phyloP scores from a whole-genome alignment of 2,888 invertebrate species.

The Drosophila falleni region DNA sequence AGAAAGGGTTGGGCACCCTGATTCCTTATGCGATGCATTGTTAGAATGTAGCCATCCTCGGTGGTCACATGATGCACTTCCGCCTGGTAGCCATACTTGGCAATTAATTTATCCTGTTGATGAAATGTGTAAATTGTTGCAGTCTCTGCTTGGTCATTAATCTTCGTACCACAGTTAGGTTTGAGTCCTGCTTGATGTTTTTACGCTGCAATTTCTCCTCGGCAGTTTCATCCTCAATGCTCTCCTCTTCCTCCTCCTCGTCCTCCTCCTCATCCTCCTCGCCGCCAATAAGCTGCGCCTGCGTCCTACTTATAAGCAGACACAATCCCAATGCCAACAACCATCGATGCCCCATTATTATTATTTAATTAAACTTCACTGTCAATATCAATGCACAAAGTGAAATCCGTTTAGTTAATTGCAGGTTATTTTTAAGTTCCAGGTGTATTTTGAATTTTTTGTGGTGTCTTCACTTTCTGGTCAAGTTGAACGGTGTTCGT shows the following conservation, averaged over 20 bases:
- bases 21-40: conserved; percentile 90
- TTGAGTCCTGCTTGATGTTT: conserved; percentile 82
- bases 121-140: conserved; percentile 54
- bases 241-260: conserved; percentile 83
- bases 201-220: conserved; percentile 80
- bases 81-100: conserved; percentile 88
- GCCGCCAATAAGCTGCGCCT: conserved; percentile 76
- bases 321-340: conserved; percentile 60
- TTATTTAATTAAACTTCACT: conserved; percentile 15
- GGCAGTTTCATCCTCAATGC: conserved; percentile 81
- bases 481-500: conserved; percentile 60
- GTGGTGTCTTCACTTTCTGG: conserved; percentile 23
- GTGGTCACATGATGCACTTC: conserved; percentile 90
- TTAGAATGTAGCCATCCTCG: conserved; percentile 91
- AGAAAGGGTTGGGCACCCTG: conserved; percentile 87
- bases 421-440: conserved; percentile 12
- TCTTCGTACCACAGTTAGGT: conserved; percentile 81
- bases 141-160: conserved; percentile 44
- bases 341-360: conserved; percentile 52
- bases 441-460: not conserved
- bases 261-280: conserved; percentile 83
- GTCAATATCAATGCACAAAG: conserved; percentile 47
- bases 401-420: conserved; percentile 51
- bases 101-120: conserved; percentile 86
- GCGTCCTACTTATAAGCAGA: conserved; percentile 52